Evolutionary conservation across 2,888 invertebrate species (phyloP).

Genomic region (Thymelicus lineola): DNA sequence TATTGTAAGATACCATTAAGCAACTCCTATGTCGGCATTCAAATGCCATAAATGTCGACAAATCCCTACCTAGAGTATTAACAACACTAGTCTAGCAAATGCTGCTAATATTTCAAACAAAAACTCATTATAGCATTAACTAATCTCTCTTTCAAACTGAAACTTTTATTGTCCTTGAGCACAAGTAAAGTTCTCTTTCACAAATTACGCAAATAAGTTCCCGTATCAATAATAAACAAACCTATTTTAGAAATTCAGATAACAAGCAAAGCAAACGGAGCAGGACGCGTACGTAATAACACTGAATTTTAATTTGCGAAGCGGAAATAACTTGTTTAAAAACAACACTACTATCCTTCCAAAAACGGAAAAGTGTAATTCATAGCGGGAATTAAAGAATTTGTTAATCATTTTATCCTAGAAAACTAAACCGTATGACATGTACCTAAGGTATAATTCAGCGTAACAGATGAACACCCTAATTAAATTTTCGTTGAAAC

Average conservation of each 20-base stretch:
- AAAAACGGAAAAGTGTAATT: constrained; percentile 33
- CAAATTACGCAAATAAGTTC: no score
- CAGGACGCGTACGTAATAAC: neutral
- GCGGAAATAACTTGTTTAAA: constrained; percentile 38
- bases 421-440: neutral
- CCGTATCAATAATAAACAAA: neutral
- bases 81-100: no score
- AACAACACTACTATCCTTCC: constrained; percentile 33
- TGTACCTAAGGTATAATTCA: neutral
- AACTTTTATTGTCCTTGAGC: no score
- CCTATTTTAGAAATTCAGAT: neutral
- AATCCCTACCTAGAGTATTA: no score
- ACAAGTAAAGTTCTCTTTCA: no score
- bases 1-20: no score
- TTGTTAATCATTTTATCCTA: neutral
- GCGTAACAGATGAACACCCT: neutral
- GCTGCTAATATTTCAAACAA: no score
- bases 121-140: no score
- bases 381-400: constrained; percentile 37
- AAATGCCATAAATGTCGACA: no score
- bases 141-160: no score
- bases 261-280: no score
- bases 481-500: constrained; percentile 37
- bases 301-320: constrained; percentile 37
- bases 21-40: no score